phyloP scores from a whole-genome alignment of 2,888 invertebrate genomes.

The Callimorpha dominula region DNA sequence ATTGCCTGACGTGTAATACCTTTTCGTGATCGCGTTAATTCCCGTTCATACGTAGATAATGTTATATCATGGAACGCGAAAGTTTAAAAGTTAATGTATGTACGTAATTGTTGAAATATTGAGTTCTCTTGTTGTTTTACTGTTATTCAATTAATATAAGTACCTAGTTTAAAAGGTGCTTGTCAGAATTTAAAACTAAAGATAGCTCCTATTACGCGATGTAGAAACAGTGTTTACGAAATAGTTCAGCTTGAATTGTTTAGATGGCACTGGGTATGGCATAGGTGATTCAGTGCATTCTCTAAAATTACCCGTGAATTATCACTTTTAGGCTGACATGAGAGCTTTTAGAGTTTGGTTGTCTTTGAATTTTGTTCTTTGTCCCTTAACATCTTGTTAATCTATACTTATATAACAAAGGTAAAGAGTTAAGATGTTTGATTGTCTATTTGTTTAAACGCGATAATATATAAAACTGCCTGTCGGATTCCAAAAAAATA shows the following conservation, averaged over 20 bases:
- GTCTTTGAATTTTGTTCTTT: too few species aligned
- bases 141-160: neutral
- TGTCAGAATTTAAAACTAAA: neutral
- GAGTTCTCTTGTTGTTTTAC: neutral
- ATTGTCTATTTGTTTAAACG: too few species aligned
- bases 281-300: neutral
- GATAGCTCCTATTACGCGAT: neutral
- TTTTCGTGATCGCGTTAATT: too few species aligned
- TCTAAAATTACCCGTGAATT: neutral
- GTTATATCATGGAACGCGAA: too few species aligned
- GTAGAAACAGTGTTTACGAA: neutral
- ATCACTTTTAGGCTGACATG: neutral
- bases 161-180: neutral
- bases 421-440: too few species aligned
- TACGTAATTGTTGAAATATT: conserved; percentile 3
- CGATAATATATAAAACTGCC: too few species aligned
- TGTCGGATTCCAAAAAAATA: too few species aligned
- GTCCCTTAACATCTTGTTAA: too few species aligned
- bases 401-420: too few species aligned
- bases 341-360: neutral
- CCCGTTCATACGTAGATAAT: too few species aligned
- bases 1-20: too few species aligned
- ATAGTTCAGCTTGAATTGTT: neutral
- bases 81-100: too few species aligned
- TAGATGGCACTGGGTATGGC: neutral